These are phyloP conservation scores for Coleophora deauratella DNA, from an alignment of 2,888 invertebrate genomes.

Conservation along the genomic window DNA sequence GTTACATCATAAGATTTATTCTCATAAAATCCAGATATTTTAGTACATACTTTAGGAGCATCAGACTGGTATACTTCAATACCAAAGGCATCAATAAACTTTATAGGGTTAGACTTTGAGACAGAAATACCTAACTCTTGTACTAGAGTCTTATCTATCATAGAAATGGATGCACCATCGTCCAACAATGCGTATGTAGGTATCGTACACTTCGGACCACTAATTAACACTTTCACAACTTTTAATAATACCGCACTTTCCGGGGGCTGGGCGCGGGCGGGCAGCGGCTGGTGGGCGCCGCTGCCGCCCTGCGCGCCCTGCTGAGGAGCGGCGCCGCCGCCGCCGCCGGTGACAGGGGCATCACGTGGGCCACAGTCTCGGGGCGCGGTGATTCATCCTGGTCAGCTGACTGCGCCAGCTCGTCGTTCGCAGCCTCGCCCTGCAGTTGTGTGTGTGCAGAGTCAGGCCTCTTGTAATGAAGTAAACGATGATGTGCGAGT, in stretches of 20 bases:
- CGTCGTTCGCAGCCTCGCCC: background rate
- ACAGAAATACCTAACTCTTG: constrained; percentile 1
- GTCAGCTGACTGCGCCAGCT: background rate
- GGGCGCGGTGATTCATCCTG: too few relatives aligned
- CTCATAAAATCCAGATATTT: constrained; percentile 7
- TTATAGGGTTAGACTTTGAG: constrained; percentile 1
- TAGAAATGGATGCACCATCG: constrained; percentile 13
- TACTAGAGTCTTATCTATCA: constrained; percentile 10
- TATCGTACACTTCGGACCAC: constrained; percentile 12
- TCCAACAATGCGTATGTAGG: constrained; percentile 11
- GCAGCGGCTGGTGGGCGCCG: background rate
- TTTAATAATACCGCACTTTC: constrained; percentile 6
- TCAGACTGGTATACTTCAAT: constrained; percentile 5
- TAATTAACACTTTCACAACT: constrained; percentile 11
- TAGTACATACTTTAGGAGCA: constrained; percentile 10
- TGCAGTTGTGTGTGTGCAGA: background rate
- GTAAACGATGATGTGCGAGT: constrained; percentile 10
- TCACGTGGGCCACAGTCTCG: constrained; percentile 2
- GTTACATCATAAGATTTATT: constrained; percentile 7
- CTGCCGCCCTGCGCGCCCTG: background rate
- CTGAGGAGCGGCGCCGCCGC: background rate
- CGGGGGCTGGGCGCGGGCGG: too few relatives aligned
- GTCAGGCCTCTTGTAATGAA: constrained; percentile 9
- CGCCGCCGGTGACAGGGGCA: too few relatives aligned
- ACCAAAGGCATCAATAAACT: constrained; percentile 6